Percentiles rank a stretch among this genome's conserved stretches.
Conservation (phyloP, 2,113 vertebrate species). For the Sylvia atricapilla region DNA sequence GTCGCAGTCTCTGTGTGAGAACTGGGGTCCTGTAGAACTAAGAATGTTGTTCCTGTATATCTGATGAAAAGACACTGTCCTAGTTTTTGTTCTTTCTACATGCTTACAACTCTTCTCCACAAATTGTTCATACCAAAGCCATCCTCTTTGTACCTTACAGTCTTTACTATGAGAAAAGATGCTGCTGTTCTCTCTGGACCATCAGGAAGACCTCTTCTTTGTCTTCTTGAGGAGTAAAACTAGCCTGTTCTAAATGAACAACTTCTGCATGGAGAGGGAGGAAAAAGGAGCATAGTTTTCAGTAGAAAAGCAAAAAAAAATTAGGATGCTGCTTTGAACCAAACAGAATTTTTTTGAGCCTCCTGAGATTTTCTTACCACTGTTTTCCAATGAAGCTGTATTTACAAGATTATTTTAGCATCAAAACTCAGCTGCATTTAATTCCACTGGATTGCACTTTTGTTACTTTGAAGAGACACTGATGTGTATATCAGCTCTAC, state of each 20-base stretch:
- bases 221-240: neutral
- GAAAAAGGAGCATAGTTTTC: neutral
- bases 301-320: neutral
- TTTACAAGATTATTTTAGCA: constrained; percentile 48
- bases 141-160: neutral
- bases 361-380: neutral
- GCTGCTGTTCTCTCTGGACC: neutral
- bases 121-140: neutral
- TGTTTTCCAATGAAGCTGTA: neutral
- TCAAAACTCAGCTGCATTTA: constrained; percentile 34
- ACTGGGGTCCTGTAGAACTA: neutral
- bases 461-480: neutral
- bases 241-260: neutral
- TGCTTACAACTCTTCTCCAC: neutral
- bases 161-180: neutral
- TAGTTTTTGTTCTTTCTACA: neutral
- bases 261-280: neutral
- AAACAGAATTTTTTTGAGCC: neutral
- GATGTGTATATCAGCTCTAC: neutral
- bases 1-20: neutral
- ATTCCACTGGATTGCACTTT: constrained; percentile 32
- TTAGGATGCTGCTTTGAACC: neutral
- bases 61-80: neutral
- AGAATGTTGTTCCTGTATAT: neutral
- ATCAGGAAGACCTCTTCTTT: neutral